phyloP scores from a whole-genome alignment of 2,888 invertebrate species.

The Zhengitettix transpicula region DNA sequence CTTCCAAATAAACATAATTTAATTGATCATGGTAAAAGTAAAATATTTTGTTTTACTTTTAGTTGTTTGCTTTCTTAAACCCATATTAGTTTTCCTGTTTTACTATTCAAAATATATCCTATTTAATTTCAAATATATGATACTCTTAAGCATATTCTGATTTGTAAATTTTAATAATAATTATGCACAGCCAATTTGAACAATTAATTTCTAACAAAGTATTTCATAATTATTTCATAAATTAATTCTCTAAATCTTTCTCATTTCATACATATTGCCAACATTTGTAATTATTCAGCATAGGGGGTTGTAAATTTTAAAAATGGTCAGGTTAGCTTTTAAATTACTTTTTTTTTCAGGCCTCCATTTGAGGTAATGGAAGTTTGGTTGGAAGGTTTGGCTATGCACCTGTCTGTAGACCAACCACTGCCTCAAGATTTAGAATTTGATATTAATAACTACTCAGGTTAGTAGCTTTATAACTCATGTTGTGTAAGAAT shows the following conservation, averaged over 20 bases:
- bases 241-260: neutral
- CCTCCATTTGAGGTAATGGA: conserved; percentile 81
- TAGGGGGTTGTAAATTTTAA: neutral
- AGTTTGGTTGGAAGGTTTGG: conserved; percentile 71
- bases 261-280: neutral
- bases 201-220: neutral
- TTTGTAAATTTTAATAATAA: no score
- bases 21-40: no score
- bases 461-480: conserved; percentile 21
- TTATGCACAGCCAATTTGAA: no score
- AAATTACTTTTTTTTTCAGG: conserved; percentile 27
- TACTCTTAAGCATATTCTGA: no score
- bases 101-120: no score
- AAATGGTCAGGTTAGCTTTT: neutral
- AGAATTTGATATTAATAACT: conserved; percentile 59
- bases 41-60: no score
- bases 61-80: no score
- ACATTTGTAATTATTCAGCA: neutral
- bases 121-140: no score
- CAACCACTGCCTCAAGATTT: conserved; percentile 46
- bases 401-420: conserved; percentile 50
- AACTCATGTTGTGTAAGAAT: neutral
- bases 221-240: neutral
- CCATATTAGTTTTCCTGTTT: no score
- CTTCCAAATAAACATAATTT: no score